Evolutionary conservation across 2,113 vertebrate species (phyloP).

Genomic region (Oceanites oceanicus): DNA sequence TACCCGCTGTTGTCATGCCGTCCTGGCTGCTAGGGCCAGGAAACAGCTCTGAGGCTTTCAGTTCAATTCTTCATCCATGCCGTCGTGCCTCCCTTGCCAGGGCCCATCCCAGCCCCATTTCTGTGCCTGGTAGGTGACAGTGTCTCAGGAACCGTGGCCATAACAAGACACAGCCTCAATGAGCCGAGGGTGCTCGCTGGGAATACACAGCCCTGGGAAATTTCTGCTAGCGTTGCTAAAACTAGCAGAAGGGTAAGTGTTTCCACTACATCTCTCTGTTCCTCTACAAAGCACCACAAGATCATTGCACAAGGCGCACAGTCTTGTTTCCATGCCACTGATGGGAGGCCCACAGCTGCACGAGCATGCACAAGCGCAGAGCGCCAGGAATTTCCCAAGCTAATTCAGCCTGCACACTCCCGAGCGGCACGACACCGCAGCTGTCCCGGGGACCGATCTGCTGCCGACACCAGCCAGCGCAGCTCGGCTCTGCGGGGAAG

Average conservation of each 20-base stretch:
- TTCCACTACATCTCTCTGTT: neutral
- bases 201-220: neutral
- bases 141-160: neutral
- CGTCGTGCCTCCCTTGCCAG: neutral
- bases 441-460: neutral
- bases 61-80: neutral
- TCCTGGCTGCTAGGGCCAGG: slow-evolving; percentile 23
- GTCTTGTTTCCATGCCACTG: neutral
- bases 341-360: neutral
- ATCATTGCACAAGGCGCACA: rapidly evolving
- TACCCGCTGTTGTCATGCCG: slow-evolving; percentile 5
- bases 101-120: neutral
- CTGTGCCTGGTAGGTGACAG: neutral
- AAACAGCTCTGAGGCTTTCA: neutral
- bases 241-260: neutral
- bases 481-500: neutral
- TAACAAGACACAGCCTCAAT: rapidly evolving
- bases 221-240: neutral
- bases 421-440: rapidly evolving
- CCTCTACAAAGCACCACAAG: neutral
- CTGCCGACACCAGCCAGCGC: neutral
- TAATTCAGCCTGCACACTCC: too few species aligned
- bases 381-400: neutral
- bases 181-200: neutral
- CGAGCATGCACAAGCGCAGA: rapidly evolving